A percentile compares a stretch with the other conserved stretches of the same genome.
phyloP scores from a whole-genome alignment of 2,797 vertebrate genomes.

The Microctenopoma steveboyesi region DNA sequence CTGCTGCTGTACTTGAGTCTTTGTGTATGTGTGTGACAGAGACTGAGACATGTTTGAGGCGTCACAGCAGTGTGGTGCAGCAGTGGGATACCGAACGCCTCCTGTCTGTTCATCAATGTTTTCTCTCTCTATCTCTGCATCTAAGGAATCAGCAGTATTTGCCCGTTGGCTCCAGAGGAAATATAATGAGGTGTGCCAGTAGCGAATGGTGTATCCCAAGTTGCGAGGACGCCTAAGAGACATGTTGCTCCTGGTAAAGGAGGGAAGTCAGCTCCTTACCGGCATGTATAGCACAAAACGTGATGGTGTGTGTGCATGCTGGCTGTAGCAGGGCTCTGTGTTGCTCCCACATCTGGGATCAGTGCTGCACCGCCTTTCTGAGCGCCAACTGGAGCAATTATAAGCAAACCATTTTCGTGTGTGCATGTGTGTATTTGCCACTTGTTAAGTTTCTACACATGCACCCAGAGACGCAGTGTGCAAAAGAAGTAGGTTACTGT shows the following conservation, averaged over 20 bases:
- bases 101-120: conserved; percentile 19
- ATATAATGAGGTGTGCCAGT: conserved; percentile 59
- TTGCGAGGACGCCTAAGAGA: conserved; percentile 38
- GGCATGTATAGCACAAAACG: conserved; percentile 3
- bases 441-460: conserved; percentile 57
- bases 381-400: conserved; percentile 49
- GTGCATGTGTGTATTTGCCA: conserved; percentile 18
- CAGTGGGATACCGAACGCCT: conserved; percentile 50
- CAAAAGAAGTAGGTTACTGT: conserved; percentile 66
- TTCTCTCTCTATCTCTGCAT: conserved; percentile 41
- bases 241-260: conserved; percentile 22
- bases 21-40: conserved; percentile 20
- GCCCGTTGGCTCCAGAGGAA: conserved; percentile 56
- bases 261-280: background rate
- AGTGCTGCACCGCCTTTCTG: background rate
- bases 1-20: conserved; percentile 52
- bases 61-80: conserved; percentile 34
- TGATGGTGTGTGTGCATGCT: background rate
- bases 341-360: conserved; percentile 2
- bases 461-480: conserved; percentile 26
- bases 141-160: conserved; percentile 49
- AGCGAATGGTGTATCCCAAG: conserved; percentile 25
- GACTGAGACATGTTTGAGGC: conserved; percentile 53
- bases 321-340: too few species aligned
- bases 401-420: conserved; percentile 23